Evolutionary conservation across 2,888 invertebrate species (phyloP).

Genomic region (Euproctis similis): DNA sequence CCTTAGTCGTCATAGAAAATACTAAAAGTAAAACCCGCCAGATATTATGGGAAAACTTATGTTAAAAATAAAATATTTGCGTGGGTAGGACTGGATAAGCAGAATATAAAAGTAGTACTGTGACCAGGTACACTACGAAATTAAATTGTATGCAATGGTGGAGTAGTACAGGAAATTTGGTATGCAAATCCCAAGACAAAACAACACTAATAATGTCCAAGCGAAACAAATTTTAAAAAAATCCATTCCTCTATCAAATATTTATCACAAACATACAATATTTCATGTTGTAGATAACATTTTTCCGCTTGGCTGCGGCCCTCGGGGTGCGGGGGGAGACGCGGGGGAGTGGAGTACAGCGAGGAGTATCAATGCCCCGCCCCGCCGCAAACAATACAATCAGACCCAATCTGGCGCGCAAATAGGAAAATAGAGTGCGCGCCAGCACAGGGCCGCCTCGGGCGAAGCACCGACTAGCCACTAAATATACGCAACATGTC

Average conservation of each 20-base stretch:
- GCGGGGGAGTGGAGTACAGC: slow-evolving; percentile 14
- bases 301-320: slow-evolving; percentile 57
- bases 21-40: too few relatives aligned
- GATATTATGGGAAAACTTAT: too few relatives aligned
- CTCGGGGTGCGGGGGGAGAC: slow-evolving; percentile 21
- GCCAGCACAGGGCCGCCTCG: slow-evolving; percentile 58
- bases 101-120: too few relatives aligned
- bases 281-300: slow-evolving; percentile 53
- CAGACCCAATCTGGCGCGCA: slow-evolving; percentile 74
- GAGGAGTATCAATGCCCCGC: slow-evolving; percentile 49
- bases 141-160: too few relatives aligned
- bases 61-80: too few relatives aligned
- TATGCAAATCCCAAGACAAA: slow-evolving; percentile 13
- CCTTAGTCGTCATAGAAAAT: too few relatives aligned
- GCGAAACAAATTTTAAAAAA: slow-evolving; percentile 44
- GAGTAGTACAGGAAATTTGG: too few relatives aligned
- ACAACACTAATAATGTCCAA: slow-evolving; percentile 27
- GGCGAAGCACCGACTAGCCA: slow-evolving; percentile 12
- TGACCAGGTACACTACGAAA: too few relatives aligned
- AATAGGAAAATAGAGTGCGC: slow-evolving; percentile 75
- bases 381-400: slow-evolving; percentile 72
- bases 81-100: too few relatives aligned
- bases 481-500: not conserved
- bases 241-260: slow-evolving; percentile 57
- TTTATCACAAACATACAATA: slow-evolving; percentile 60